Evolutionary conservation across 2,888 invertebrate genomes (phyloP), one percentile per base, ranked within the genome.

Genomic region (Crematogaster levior): DNA sequence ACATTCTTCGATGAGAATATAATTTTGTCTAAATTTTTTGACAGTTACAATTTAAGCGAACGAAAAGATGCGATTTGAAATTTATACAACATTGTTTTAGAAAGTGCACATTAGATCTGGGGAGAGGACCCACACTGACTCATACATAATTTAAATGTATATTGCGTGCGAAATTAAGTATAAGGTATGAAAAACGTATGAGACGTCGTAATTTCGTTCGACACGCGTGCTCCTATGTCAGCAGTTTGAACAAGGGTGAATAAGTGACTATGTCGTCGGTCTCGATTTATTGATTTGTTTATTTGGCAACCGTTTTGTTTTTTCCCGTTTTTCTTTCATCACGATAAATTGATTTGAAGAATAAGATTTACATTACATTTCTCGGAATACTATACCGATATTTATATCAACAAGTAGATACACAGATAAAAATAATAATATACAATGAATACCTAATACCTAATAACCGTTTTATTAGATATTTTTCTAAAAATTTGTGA

Each of bases 261-360:
- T 85, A 81, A 88, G 85, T 86, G 83, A 79, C 43, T 81, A 79
- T 53, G 83, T 70, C 58, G 82, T 73, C 61, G 82, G 56, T 81
- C 66, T 73, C 75, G 70, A 72, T 60, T 63, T 72, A 82, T 85
- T 72, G 82, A 85, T 83, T 87, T 85, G 81, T 84, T 87, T 81
- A 87, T n/a, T n/a, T 48, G 24, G 15, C 43, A 30, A 34, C 24
- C 30, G 27, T 65, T 72, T 37, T 68, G 43, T 15, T 60, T 46
- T 40, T 60, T 53, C n/a, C n/a, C n/a, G n/a, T n/a, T 58, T 51
- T 60, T 48, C 7, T 43, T 7, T 21, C 43, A 30, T 68, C 30
- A 43, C 24, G 30, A 18, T 51, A 30, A 68, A 68, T 77, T 30
- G 21, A 40, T 53, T 66, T 40, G 27, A 7, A 10, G 61, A 53